Base-by-base conservation (phyloP, 2,888 invertebrate species). In the Drosophila barbarae region DNA sequence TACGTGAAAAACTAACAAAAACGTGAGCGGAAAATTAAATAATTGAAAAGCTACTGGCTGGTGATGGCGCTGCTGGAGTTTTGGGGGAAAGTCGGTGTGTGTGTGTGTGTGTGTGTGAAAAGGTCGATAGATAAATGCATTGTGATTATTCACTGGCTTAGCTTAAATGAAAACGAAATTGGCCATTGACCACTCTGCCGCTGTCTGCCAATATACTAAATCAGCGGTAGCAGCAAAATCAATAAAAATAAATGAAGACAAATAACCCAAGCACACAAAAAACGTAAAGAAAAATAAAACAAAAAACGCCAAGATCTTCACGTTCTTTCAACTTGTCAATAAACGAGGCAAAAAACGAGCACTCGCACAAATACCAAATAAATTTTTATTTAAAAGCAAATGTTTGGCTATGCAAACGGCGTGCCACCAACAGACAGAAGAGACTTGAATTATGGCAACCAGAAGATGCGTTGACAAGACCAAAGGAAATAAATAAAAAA, bases 1-100 rank as follows among this genome's bases (percentile, higher is more conserved):
- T 52, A 70, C 58, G 64, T 64, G 64, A 55, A 70, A 58, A 70
- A 67, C 73, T 77, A 76, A 80, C 79, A 76, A 71, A 71, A 84
- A 81, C 81, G 81, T 85, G 81, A 81, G 81, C 74, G 80, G 85
- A 85, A 81, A 81, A 81, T 81, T 85, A 81, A 81, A 83, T 85
- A 81, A 81, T 81, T 81, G 83, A 83, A 79, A 74, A 84, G 76
- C 82, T 63, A 73, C 75, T 15, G 18, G 18, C 15, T 28, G 2
- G n/a, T 9, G n/a, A 18, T 18, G 18, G 5, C 10, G 44, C n/a
- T 15, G 12, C 8, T 30, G 30, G 21, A 13, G 41, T 13, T 21
- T 21, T 10, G 5, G 38, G 15, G 44, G 50, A 72, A 72, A 79
- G 69, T 69, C 18, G 3, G 23, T 4, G 46, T 69, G 77, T 71